phyloP scores from a whole-genome alignment of 1,140 invertebrate species.

The Patella vulgata region DNA sequence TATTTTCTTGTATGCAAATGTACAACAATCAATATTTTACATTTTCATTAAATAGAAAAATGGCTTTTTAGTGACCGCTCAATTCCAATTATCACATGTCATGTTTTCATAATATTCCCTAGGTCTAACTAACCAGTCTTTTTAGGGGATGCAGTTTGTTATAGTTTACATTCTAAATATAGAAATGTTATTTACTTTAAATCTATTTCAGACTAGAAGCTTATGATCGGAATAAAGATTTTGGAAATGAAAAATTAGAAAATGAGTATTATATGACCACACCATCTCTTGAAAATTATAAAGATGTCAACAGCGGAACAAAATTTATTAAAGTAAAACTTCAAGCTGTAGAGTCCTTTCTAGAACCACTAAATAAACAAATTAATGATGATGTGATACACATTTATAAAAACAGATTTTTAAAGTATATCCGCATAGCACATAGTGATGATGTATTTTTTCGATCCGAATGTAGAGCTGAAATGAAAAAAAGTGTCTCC shows the following conservation, averaged over 20 bases:
- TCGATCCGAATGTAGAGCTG: slow-evolving; percentile 13
- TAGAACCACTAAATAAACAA: slow-evolving; percentile 4
- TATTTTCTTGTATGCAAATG: no score
- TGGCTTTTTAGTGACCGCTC: no score
- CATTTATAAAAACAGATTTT: neutral
- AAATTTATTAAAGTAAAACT: neutral
- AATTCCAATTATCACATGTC: no score
- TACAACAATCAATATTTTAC: no score
- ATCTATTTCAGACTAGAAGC: slow-evolving; percentile 14
- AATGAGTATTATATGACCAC: slow-evolving; percentile 7
- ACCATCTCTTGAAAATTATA: slow-evolving; percentile 6
- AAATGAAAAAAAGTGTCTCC: slow-evolving; percentile 21
- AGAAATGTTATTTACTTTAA: slow-evolving; percentile 4
- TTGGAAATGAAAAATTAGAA: slow-evolving; percentile 16
- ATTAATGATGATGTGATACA: slow-evolving; percentile 2
- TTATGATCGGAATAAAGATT: slow-evolving; percentile 21
- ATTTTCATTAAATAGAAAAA: no score
- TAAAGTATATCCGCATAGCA: slow-evolving; percentile 2
- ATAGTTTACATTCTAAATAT: no score
- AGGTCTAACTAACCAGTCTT: no score
- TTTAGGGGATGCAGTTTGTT: no score
- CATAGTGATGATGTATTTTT: slow-evolving; percentile 7
- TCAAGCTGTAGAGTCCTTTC: neutral
- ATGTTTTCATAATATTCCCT: no score
- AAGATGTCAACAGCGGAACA: slow-evolving; percentile 7